A percentile compares a stretch with the other conserved stretches of the same genome.
Conservation (phyloP, 2,888 invertebrate species). For the Himalopsyche anomala region DNA sequence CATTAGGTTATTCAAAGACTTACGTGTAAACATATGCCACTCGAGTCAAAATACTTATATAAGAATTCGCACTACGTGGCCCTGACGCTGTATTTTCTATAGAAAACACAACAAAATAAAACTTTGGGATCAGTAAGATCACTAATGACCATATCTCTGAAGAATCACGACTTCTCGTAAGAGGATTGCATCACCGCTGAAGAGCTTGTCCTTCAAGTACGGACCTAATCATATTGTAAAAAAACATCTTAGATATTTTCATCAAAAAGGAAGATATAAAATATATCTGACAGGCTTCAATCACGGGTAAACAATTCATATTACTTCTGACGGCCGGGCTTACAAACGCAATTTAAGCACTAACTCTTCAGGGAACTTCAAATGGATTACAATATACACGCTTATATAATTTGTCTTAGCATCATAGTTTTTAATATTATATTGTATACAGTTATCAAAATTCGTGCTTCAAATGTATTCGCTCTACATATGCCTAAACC, state of each 20-base stretch:
- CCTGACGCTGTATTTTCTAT: neutral
- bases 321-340: neutral
- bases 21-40: neutral
- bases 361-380: no score
- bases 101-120: conserved; percentile 18
- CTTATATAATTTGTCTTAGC: no score
- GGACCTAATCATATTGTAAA: neutral
- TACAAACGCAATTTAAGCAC: neutral
- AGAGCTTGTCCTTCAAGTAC: conserved; percentile 7
- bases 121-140: conserved; percentile 5
- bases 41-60: neutral
- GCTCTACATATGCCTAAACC: no score
- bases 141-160: conserved; percentile 21
- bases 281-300: conserved; percentile 19
- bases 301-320: conserved; percentile 28
- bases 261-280: conserved; percentile 9
- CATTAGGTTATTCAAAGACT: conserved; percentile 4
- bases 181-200: neutral
- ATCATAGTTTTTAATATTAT: no score
- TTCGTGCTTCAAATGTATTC: no score
- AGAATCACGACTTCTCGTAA: neutral
- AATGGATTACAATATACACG: no score
- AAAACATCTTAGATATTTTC: neutral
- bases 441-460: no score
- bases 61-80: neutral